Evolutionary conservation across 2,797 vertebrate species (phyloP).

Genomic region (Lepidocolaptes lacrymiger): DNA sequence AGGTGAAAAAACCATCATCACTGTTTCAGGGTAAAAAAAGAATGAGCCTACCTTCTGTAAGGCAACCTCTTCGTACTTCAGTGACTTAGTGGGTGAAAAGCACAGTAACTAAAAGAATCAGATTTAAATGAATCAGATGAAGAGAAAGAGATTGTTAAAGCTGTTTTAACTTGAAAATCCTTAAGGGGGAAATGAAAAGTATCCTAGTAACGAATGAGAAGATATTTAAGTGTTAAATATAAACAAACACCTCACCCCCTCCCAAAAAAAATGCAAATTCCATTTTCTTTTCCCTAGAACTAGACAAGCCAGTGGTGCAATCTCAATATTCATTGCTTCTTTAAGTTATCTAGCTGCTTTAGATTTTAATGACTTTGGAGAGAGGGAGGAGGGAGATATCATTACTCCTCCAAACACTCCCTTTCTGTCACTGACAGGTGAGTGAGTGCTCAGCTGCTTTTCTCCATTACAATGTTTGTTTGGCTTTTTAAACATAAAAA

Average conservation of each 20-base stretch:
- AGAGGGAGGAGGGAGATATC: background rate
- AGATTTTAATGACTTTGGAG: background rate
- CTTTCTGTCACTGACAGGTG: conserved; percentile 30
- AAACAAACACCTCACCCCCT: rapidly evolving
- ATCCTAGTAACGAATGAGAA: background rate
- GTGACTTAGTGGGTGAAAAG: background rate
- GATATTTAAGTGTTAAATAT: background rate
- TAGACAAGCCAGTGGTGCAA: background rate
- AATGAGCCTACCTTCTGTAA: background rate
- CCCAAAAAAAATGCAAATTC: background rate
- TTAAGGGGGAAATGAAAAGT: background rate
- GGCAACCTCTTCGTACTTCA: background rate
- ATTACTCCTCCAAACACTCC: background rate
- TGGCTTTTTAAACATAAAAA: conserved; percentile 18
- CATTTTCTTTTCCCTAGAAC: background rate
- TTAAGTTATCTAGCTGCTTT: background rate
- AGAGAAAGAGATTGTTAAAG: background rate
- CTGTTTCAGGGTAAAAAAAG: background rate
- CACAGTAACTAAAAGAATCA: background rate
- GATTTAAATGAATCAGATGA: background rate
- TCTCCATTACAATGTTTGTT: background rate
- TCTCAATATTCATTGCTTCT: background rate
- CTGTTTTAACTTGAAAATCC: background rate
- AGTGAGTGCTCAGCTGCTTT: background rate
- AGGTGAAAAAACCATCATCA: background rate